phyloP scores from a whole-genome alignment of 2,113 vertebrate species.

The Melanerpes aurifrons region DNA sequence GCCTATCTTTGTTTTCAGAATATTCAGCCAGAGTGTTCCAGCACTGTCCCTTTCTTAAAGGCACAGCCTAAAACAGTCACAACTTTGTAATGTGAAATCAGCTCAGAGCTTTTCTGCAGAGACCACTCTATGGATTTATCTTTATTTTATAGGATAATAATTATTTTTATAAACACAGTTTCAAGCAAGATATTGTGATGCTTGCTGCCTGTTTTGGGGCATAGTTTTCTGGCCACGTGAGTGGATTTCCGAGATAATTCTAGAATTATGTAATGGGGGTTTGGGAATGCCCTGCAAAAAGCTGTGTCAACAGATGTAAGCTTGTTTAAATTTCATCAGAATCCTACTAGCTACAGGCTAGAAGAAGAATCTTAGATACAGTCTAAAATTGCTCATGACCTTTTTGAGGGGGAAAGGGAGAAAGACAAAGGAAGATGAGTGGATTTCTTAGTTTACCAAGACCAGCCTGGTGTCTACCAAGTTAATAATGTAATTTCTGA shows the following conservation, averaged over 20 bases:
- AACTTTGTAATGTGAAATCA: neutral
- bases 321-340: neutral
- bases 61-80: no score
- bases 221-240: neutral
- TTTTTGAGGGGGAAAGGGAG: neutral
- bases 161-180: neutral
- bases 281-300: neutral
- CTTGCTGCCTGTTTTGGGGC: neutral
- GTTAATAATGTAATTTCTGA: neutral
- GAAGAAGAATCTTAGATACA: neutral
- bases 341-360: neutral
- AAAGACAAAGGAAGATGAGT: neutral
- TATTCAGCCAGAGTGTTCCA: no score
- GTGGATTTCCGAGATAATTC: neutral
- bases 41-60: no score
- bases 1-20: no score
- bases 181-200: neutral
- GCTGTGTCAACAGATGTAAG: neutral
- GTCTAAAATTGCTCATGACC: neutral
- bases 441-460: neutral
- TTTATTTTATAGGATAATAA: neutral
- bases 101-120: neutral
- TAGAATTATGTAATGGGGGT: neutral
- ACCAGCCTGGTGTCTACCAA: neutral
- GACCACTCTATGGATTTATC: neutral